Base-by-base conservation (phyloP, 2,797 vertebrate genomes). In the Eospalax fontanierii region DNA sequence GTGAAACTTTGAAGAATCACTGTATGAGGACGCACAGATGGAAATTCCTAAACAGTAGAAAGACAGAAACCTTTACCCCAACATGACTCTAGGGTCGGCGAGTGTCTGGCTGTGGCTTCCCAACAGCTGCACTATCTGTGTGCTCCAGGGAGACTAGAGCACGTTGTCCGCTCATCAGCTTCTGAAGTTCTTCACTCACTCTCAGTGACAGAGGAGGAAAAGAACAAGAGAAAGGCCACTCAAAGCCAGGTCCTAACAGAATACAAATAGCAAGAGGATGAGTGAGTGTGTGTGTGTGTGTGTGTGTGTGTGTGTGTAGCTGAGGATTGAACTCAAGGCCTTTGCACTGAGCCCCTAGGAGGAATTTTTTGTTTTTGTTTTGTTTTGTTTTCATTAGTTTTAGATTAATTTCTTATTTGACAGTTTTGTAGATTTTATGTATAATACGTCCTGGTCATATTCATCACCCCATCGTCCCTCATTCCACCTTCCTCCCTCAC, bases 61-160 rank as follows among this genome's bases (percentile, higher is more conserved):
- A 85, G 33, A 68, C 0, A 19, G 18, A 6, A 63, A 18, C 26
- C 19, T 2, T 6, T 3, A 21, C 16, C 18, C 22, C 5, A 6
- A 4, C 8, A 10, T 7, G 7, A 4, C 7, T 40, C 2, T 22
- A 2, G 16, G 26, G 19, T 2, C 40, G 65, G 21, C 0, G 1
- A 1, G 5, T 3, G 28, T 1, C 2, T 2, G 2, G 21, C 35
- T 57, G 4, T 16, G 66, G 21, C 8, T 26, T 1, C 4, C 30
- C 54, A 10, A 8, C 0, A 22, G 16, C 33, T 11, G 46, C 15
- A 7, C n/a, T 59, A 59, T 68, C n/a, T 9, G 0, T 0, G 1
- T 19, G 35, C 21, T 71, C 28, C 38, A 19, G 59, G 14, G n/a
- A 38, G 14, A 4, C 43, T 71, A 26, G 9, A 14, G 10, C 0